Evolutionary conservation across 2,113 vertebrate genomes (phyloP).

Genomic region (Phrynocephalus versicolor): DNA sequence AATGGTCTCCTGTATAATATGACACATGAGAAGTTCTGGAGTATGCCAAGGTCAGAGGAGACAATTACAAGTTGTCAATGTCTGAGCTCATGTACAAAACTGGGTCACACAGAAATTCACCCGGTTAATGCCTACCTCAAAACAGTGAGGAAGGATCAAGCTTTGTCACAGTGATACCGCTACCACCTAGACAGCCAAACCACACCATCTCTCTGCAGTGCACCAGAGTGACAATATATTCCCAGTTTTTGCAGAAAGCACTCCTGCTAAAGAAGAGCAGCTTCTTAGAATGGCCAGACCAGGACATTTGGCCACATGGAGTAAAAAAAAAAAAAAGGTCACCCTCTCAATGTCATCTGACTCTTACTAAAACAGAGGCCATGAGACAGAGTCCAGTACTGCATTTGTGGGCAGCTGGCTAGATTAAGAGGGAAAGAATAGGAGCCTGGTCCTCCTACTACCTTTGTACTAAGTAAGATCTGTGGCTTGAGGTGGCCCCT

Average conservation of each 20-base stretch:
- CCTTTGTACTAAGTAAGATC: neutral
- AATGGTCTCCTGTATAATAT: neutral
- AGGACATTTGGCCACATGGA: neutral
- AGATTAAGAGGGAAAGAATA: neutral
- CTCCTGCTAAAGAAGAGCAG: neutral
- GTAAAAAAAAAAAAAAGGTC: no score
- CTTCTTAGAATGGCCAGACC: neutral
- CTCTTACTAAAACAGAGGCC: neutral
- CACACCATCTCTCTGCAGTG: neutral
- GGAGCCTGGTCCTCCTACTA: neutral
- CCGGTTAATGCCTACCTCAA: neutral
- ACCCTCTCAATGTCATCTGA: no score
- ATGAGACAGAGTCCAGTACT: neutral
- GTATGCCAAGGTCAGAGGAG: constrained; percentile 11
- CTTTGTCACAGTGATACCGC: neutral
- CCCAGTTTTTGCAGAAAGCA: neutral
- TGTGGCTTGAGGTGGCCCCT: no score
- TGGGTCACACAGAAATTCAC: neutral
- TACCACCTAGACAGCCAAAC: neutral
- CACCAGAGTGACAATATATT: neutral
- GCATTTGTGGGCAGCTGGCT: no score
- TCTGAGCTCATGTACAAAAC: neutral
- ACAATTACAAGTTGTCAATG: constrained; percentile 13
- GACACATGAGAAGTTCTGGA: neutral
- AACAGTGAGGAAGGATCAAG: neutral